Base-by-base conservation (phyloP, 2,797 vertebrate species). In the Eremophila alpestris region DNA sequence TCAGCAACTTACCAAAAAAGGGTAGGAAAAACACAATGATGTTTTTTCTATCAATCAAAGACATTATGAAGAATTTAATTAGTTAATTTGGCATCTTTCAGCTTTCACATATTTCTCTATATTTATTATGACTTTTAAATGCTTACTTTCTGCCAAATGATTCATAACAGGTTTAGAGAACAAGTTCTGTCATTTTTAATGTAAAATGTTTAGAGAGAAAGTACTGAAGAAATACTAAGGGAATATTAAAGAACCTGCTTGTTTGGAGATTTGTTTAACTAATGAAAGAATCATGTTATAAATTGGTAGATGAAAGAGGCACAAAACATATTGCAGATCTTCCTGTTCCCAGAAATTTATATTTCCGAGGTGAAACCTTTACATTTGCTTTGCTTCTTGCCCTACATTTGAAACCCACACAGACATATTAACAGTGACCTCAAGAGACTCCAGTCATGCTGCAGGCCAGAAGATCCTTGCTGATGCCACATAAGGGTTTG, bases 81-180 rank as follows among this genome's bases (percentile, higher is more conserved):
- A 84, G 16, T 69, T 93, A 77, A 86, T 84, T 23, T 89, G 74
- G 24, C 30, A 85, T 32, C 23, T 73, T 87, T 74, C 46, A 74
- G 15, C 12, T 89, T 93, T 95, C 86, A 41, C 38, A 54, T 80
- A 52, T 77, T 87, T 93, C 11, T 23, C 29, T 84, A 17, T 79
- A 77, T 80, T 90, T 93, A 59, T 88, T 68, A 83, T 85, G 41
- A 58, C 23, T 92, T 87, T 89, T 30, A 82, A 91, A 91, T 82
- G 27, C 13, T 87, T 92, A 20, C 93, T 87, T 87, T 92, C 58
- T 87, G 80, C 51, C 70, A 88, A 82, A 78, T 80, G 9, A 86
- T 83, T 89, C 34, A 76, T 83, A 87, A 63, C 40, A 73, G 3
- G 11, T 83, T 83, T 78, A 90, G 32, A 81, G 45, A 93, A 84